Evolutionary conservation across 2,888 invertebrate species (phyloP), one percentile per base, ranked within the genome.

Genomic region (Gastracanthus pulcherrimus): DNA sequence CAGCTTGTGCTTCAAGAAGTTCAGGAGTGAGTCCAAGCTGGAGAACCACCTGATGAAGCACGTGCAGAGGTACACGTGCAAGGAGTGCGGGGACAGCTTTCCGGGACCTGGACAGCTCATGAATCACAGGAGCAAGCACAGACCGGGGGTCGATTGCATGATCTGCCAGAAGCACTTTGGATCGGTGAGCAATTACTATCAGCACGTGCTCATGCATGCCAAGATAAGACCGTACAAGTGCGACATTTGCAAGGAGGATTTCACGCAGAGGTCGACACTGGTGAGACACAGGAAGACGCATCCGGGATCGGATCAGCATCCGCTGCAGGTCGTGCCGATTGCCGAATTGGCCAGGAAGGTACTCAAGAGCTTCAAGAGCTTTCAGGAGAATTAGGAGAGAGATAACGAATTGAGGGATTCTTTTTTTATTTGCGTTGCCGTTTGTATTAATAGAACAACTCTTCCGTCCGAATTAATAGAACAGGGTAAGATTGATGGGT

Each of bases 171-270:
- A 87, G 58, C 26, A 41, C 0, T 89, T 89, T 31, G 36, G 81
- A 0, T 86, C 86, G 0, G 83, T 80, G 48, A 88, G 86, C 45
- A 88, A 88, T 77, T 89, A 85, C 45, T 87, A 90, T 69, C 87
- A 87, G 64, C 90, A 89, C 71, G 86, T 89, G 3, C 84, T 89
- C 0, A 88, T 88, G 3, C 90, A 90, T 48, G 88, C 89, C 3
- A 88, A 87, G 0, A 86, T 88, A n/a, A 82, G 89, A 1, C 88
- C 89, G 0, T 90, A 90, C 82, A 88, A 86, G 66, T 90, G 90
- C 66, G 89, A 90, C 69, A 75, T 89, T 3, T 89, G 90, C 75
- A 83, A 83, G 7, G 87, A 87, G 23, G 84, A 86, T 31, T 90
- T 90, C 38, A 88, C 88, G 0, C 90, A 88, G 80, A 84, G 88